Conservation (phyloP, 2,797 vertebrate species). For the Hapalemur alaotrensis region DNA sequence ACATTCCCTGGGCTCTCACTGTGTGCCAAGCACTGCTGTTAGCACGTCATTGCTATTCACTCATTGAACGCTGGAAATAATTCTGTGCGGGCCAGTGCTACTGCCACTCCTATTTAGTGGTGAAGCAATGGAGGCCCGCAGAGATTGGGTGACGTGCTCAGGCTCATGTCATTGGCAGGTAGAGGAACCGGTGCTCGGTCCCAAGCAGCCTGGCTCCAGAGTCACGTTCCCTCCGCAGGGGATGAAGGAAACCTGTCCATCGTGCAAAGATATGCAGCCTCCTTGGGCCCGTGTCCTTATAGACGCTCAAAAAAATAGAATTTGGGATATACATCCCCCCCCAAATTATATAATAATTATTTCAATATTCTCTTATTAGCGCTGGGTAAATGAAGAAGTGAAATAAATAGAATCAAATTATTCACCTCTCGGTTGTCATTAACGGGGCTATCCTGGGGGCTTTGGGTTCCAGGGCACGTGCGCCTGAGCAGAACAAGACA, state of each 20-base stretch:
- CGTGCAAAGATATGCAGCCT: neutral
- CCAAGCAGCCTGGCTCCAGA: neutral
- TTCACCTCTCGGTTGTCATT: neutral
- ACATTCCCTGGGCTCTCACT: neutral
- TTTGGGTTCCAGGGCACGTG: neutral
- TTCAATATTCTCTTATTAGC: neutral
- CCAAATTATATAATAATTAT: neutral
- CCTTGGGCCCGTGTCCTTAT: neutral
- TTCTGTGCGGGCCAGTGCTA: neutral
- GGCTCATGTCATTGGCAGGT: neutral
- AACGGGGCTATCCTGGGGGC: neutral
- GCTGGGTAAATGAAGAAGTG: neutral
- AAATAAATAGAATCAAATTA: conserved; percentile 32
- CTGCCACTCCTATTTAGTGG: neutral
- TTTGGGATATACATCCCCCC: neutral
- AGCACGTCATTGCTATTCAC: neutral
- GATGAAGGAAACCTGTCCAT: neutral
- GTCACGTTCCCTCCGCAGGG: neutral
- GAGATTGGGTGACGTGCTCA: neutral
- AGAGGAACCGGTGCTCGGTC: neutral
- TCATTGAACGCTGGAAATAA: neutral
- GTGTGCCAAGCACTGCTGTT: neutral
- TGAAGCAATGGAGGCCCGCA: neutral
- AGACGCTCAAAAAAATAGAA: neutral
- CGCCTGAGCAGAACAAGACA: neutral